phyloP scores from a whole-genome alignment of 1,140 invertebrate genomes.

The Aricia agestis region DNA sequence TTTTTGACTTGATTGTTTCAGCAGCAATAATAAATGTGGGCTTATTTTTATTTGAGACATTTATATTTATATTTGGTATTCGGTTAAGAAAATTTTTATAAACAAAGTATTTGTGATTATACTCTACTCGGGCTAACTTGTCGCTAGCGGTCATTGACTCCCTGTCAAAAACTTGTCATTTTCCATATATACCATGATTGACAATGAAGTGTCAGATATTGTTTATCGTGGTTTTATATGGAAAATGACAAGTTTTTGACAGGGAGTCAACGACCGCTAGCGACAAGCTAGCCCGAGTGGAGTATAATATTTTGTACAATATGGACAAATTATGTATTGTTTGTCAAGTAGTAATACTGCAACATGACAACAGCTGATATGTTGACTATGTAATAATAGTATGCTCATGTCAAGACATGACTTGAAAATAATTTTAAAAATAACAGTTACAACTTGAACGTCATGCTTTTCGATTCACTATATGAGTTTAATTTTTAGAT shows the following conservation, averaged over 20 bases:
- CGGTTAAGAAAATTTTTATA: neutral
- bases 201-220: no score
- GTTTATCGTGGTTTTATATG: no score
- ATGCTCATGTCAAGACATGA: constrained; percentile 39
- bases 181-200: no score
- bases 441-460: constrained; percentile 53
- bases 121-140: no score
- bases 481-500: constrained; percentile 39
- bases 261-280: no score
- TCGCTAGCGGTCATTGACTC: no score
- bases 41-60: neutral
- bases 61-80: neutral
- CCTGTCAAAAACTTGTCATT: no score
- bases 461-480: constrained; percentile 49
- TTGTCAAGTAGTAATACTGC: neutral
- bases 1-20: neutral
- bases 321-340: neutral
- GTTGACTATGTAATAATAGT: constrained; percentile 58
- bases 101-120: neutral
- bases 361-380: neutral
- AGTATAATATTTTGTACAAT: constrained; percentile 1
- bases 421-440: neutral
- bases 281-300: no score
- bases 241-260: no score
- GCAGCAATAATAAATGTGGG: neutral